A percentile compares a stretch with the other conserved stretches of the same genome.
These are phyloP conservation scores for Atta cephalotes DNA, from an alignment of 1,140 invertebrate genomes.

Conservation along the genomic window DNA sequence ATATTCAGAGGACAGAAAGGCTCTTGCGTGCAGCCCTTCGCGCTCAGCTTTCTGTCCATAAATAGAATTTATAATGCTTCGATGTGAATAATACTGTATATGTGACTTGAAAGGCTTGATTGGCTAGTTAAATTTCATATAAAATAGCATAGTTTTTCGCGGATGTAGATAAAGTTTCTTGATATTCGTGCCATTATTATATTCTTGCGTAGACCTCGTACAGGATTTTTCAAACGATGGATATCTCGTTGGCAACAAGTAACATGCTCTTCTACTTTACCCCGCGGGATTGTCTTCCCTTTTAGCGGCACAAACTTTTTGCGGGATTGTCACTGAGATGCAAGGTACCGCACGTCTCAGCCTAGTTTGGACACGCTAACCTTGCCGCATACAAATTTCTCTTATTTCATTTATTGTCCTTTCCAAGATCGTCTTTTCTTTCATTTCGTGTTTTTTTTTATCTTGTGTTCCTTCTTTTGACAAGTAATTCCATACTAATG, in stretches of 20 bases:
- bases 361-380: conserved; percentile 77
- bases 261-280: conserved; percentile 30
- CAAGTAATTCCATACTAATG: conserved; percentile 19
- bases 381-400: conserved; percentile 72
- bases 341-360: conserved; percentile 71
- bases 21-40: too few species aligned
- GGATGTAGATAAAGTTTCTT: background rate
- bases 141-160: background rate
- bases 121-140: background rate
- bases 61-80: too few species aligned
- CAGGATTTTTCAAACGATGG: conserved; percentile 17
- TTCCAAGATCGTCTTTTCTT: background rate
- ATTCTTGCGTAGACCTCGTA: background rate
- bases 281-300: conserved; percentile 55
- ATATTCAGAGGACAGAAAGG: too few species aligned
- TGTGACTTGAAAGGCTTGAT: background rate
- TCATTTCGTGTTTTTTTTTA: conserved; percentile 14
- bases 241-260: conserved; percentile 21
- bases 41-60: too few species aligned
- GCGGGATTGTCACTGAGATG: conserved; percentile 67
- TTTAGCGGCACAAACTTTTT: conserved; percentile 69
- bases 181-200: background rate
- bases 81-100: too few species aligned
- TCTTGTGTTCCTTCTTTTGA: background rate
- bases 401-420: conserved; percentile 28